These are phyloP conservation scores for Pimephales promelas DNA, from an alignment of 2,113 vertebrate genomes.

Conservation along the genomic window DNA sequence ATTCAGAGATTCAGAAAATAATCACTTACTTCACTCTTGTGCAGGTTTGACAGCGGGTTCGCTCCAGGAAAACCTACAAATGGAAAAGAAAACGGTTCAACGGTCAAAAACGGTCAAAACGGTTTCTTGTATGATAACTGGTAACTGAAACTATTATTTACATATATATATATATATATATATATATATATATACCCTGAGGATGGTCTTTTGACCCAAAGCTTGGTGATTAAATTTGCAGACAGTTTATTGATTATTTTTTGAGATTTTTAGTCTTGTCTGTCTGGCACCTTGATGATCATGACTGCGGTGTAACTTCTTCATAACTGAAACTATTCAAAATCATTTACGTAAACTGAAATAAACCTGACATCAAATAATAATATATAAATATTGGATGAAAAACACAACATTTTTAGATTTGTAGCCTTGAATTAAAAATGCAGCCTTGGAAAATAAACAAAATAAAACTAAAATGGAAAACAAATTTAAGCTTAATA, in stretches of 20 bases:
- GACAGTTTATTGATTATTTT: too few species aligned
- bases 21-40: conserved; percentile 74
- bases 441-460: background rate
- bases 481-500: background rate
- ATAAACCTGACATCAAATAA: background rate
- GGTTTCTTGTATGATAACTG: too few species aligned
- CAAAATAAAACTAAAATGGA: background rate
- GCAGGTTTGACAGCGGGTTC: conserved; percentile 66
- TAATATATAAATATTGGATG: background rate
- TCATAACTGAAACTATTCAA: too few species aligned
- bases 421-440: background rate
- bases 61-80: conserved; percentile 57
- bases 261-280: too few species aligned
- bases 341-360: background rate
- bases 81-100: background rate
- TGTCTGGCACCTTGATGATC: too few species aligned
- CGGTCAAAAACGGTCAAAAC: too few species aligned
- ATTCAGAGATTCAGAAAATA: background rate
- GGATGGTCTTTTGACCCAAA: too few species aligned
- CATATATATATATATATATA: too few species aligned
- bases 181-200: too few species aligned
- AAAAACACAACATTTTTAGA: background rate
- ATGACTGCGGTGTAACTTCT: too few species aligned
- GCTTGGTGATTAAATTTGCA: too few species aligned
- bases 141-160: too few species aligned